These are phyloP conservation scores for Drosophila imparisetae DNA, from an alignment of 2,888 invertebrate genomes.

Conservation along the genomic window DNA sequence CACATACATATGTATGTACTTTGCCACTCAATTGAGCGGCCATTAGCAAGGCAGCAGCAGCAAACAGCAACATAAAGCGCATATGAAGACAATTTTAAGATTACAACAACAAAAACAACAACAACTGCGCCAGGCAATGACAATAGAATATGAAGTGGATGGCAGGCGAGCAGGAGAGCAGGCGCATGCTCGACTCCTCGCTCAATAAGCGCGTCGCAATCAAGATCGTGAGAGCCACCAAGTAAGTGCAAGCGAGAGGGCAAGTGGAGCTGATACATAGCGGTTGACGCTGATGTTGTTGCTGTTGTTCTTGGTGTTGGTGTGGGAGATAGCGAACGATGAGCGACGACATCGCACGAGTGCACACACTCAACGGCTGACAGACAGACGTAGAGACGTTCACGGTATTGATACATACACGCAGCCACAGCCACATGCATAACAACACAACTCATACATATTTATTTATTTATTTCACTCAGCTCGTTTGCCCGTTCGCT, in stretches of 20 bases:
- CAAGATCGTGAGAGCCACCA: constrained; percentile 42
- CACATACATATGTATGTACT: constrained; percentile 54
- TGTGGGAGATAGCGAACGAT: constrained; percentile 61
- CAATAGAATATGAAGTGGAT: constrained; percentile 78
- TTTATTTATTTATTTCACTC: constrained; percentile 57
- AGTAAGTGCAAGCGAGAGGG: constrained; percentile 24
- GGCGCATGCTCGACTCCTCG: constrained; percentile 42
- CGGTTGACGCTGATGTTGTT: constrained; percentile 29
- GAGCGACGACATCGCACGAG: constrained; percentile 62
- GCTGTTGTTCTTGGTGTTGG: constrained; percentile 38
- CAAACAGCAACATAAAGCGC: constrained; percentile 40
- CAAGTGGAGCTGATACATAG: constrained; percentile 50
- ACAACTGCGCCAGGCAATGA: constrained; percentile 57
- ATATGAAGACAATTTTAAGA: constrained; percentile 77
- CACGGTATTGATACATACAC: constrained; percentile 51
- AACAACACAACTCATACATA: constrained; percentile 41
- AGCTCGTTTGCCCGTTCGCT: constrained; percentile 52
- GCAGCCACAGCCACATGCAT: neutral
- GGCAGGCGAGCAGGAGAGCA: constrained; percentile 17
- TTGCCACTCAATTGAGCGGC: constrained; percentile 79
- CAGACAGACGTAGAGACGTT: constrained; percentile 46
- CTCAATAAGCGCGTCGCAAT: constrained; percentile 48
- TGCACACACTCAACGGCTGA: constrained; percentile 48
- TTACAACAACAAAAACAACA: constrained; percentile 74
- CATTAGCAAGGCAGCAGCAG: constrained; percentile 72